phyloP scores from a whole-genome alignment of 1,140 invertebrate genomes.

The Zophobas atratus region DNA sequence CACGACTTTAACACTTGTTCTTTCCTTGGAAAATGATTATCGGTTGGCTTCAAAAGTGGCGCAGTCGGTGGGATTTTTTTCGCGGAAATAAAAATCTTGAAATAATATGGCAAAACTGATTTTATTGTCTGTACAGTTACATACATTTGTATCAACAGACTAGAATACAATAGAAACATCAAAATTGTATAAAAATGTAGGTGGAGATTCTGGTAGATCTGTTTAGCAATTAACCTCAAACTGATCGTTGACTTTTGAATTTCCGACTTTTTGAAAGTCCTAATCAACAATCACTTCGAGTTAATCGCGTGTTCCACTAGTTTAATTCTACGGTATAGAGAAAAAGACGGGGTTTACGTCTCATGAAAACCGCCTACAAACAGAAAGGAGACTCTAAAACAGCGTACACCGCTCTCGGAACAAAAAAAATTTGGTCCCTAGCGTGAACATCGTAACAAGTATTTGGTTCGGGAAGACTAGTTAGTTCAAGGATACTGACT shows the following conservation, averaged over 20 bases:
- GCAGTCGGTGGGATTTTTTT: no score
- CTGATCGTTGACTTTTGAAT: no score
- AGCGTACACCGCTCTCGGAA: conserved; percentile 8
- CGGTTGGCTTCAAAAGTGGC: no score
- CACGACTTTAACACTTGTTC: no score
- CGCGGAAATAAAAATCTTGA: no score
- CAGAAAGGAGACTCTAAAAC: not conserved
- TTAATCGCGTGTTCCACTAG: no score
- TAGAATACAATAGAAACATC: conserved; percentile 36
- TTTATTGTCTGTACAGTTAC: conserved; percentile 28
- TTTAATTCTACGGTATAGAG: no score
- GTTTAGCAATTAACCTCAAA: not conserved
- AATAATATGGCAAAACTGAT: not conserved
- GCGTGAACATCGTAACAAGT: not conserved
- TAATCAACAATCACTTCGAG: no score
- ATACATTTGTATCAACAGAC: conserved; percentile 31
- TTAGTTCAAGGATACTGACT: conserved; percentile 1
- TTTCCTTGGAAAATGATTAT: no score
- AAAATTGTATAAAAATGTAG: conserved; percentile 39
- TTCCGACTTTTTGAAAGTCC: no score
- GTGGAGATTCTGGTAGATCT: conserved; percentile 15
- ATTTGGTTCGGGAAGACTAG: conserved; percentile 36
- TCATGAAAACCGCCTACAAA: conserved; percentile 11
- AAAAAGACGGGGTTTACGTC: not conserved
- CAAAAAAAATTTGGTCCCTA: conserved; percentile 35